Base-by-base conservation (phyloP, 1,140 invertebrate genomes). In the Aphaenogaster floridana region DNA sequence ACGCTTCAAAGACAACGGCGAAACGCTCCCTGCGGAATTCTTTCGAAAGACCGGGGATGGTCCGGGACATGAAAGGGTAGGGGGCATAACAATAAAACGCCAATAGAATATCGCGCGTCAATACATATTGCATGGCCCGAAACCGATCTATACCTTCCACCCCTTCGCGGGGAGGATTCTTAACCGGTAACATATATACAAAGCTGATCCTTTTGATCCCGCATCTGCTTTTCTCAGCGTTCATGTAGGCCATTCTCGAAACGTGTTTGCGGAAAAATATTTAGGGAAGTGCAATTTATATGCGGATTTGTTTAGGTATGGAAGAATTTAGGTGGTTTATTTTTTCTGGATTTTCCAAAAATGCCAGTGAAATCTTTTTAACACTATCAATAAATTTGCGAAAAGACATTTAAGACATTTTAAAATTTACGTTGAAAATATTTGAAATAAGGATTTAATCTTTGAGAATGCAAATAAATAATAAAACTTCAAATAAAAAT, bases 111-210 rank as follows among this genome's bases (percentile, higher is more conserved):
- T 91, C 66, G 59, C n/a, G 61, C 87, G 45, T 15, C 54, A 61
- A 92, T 92, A 92, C 85, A 88, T 91, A 91, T 89, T 88, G 81
- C 86, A 63, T 76, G 87, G 72, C 48, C 64, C 66, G 77, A 79
- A 59, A 50, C 74, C 63, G 68, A 11, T 42, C 15, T 45, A 77
- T 34, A 21, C 21, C 11, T 54, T 64, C 48, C 7, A 34, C 13
- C 6, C 21, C 4, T 72, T 50, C 9, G 5, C 8, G 9, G 2
- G 3, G 7, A 36, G 36, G 15, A 61, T 85, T 54, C 17, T 3
- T 77, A 85, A 64, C 52, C 34, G 21, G 3, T 48, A 48, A 57
- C 50, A 76, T 39, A 54, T 52, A 39, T 34, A 79, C 42, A 78
- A 78, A 64, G 17, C 11, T n/a, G 3, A 21, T 50, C 11, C 11